phyloP scores from a whole-genome alignment of 2,797 vertebrate species.

The Enteromius paludinosus region DNA sequence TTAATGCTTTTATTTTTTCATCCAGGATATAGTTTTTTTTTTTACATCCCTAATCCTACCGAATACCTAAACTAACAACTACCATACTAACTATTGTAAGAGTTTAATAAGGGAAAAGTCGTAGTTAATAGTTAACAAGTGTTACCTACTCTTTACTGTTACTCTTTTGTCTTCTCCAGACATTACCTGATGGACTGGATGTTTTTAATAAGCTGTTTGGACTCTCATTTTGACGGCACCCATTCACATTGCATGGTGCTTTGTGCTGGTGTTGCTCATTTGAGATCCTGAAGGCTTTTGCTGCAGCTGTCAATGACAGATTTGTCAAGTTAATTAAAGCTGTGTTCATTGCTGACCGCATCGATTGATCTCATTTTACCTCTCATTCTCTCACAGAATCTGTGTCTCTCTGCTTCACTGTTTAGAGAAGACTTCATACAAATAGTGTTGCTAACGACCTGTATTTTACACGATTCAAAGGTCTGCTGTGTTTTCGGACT shows the following conservation, averaged over 20 bases:
- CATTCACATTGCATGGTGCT: not conserved
- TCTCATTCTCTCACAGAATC: not conserved
- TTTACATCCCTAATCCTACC: no score
- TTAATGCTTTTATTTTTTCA: no score
- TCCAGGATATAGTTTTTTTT: no score
- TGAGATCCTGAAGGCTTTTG: slow-evolving; percentile 21
- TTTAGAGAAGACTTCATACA: not conserved
- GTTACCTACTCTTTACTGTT: no score
- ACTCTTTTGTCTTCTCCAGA: not conserved
- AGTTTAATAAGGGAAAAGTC: no score
- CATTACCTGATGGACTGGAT: not conserved
- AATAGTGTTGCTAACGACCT: not conserved
- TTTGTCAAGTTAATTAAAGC: slow-evolving; percentile 39
- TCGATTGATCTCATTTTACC: slow-evolving; percentile 13
- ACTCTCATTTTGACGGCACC: not conserved
- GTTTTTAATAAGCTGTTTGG: not conserved
- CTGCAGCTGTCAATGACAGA: slow-evolving; percentile 34
- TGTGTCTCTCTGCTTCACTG: not conserved
- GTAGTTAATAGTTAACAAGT: no score
- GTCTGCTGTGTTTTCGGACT: not conserved
- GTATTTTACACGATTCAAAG: not conserved
- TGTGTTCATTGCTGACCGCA: not conserved
- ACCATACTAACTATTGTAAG: no score
- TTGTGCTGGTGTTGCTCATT: not conserved
- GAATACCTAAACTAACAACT: no score